Evolutionary conservation across 92 coral and sea anemone species (phyloP), one percentile per base, ranked within the genome.

Genomic region (Actinernus sp.): DNA sequence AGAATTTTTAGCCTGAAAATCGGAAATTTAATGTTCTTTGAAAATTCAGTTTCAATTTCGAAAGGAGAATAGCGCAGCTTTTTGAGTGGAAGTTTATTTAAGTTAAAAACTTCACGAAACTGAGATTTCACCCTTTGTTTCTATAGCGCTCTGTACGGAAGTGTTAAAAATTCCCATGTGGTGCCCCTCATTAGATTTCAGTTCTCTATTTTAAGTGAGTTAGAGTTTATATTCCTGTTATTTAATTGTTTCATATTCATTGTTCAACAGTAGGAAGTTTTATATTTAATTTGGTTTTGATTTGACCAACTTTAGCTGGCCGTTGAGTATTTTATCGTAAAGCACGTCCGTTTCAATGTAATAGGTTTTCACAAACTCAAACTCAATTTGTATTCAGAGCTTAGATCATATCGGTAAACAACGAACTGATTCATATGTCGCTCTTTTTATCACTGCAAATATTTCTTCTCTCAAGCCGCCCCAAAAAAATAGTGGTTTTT

Each of bases 121-220:
- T 63, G 70, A 43, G 89, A 90, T 90, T 90, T 85, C n/a, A n/a
- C 44, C 86, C 67, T 79, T 74, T 82, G 87, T 90, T 81, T 81
- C 87, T 90, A 61, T 82, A 79, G 91, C 81, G 91, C 92, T 78
- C 70, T 68, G 86, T 75, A 61, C 89, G 86, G 97, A 90, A 81
- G 92, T 90, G 74, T 46, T 69, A 85, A 86, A 34, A 90, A 90
- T 90, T 79, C 79, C 92, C 97, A 90, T 90, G 97, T 90, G 97
- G 86, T 90, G 63, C 57, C 60, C 62, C 61, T 88, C 91, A 72
- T 73, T 75, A 81, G 74, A 61, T 72, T 70, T 58, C 64, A 62
- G 76, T 63, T 76, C 62, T 45, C 70, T 60, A 72, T 38, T 78
- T 85, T 45, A 34, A 68, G 58, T 40, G 45, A 31, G 65, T 43